Conservation (phyloP, 2,797 vertebrate genomes). For the Macropus fuliginosus region DNA sequence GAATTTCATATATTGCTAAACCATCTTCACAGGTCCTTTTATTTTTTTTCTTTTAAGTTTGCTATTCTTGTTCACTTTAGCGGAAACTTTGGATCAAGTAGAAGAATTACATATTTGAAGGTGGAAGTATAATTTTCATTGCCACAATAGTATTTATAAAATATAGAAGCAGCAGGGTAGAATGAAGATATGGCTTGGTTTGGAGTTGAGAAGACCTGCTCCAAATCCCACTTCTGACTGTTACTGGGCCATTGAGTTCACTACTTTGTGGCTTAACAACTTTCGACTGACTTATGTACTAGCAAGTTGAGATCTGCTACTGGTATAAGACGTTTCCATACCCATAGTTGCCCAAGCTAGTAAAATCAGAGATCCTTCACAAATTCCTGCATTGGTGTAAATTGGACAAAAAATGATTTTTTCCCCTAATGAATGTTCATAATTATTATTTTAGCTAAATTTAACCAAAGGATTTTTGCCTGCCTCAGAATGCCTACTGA, state of each 20-base stretch:
- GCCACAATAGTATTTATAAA: conserved; percentile 2
- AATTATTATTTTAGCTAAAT: conserved; percentile 56
- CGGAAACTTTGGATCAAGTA: neutral
- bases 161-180: neutral
- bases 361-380: neutral
- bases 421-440: conserved; percentile 56
- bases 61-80: neutral
- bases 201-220: neutral
- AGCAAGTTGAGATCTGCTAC: neutral
- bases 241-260: neutral
- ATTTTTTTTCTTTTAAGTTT: neutral
- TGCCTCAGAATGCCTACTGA: conserved; percentile 46
- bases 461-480: conserved; percentile 54
- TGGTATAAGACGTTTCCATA: neutral
- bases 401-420: neutral
- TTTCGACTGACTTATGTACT: neutral
- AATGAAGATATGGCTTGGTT: neutral
- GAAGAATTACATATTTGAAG: neutral
- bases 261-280: neutral
- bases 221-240: neutral
- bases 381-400: neutral
- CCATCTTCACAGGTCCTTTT: neutral
- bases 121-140: conserved; percentile 8
- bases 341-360: neutral
- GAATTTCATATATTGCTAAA: neutral